phyloP scores from a whole-genome alignment of 1,140 invertebrate genomes.

The Tribolium castaneum region DNA sequence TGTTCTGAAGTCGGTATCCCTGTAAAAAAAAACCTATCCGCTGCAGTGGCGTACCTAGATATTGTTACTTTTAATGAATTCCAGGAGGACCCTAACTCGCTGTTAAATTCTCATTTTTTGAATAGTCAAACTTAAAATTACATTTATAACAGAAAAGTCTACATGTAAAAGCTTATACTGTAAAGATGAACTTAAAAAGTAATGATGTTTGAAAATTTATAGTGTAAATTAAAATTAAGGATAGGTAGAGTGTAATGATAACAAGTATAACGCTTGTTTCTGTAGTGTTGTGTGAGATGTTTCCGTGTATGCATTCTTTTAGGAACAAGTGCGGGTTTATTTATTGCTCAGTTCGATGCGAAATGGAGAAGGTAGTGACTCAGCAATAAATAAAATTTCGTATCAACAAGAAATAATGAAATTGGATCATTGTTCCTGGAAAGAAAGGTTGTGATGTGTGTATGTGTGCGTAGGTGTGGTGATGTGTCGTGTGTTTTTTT shows the following conservation, averaged over 20 bases:
- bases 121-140: constrained; percentile 17
- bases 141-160: constrained; percentile 34
- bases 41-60: constrained; percentile 38
- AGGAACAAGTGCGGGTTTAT: constrained; percentile 1
- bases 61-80: constrained; percentile 9
- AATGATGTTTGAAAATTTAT: constrained; percentile 34
- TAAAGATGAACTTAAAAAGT: constrained; percentile 34
- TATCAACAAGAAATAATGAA: constrained; percentile 11
- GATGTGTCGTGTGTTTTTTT: constrained; percentile 60
- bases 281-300: constrained; percentile 53
- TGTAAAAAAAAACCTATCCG: constrained; percentile 55
- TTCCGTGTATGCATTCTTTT: constrained; percentile 17
- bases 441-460: constrained; percentile 43
- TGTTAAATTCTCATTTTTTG: constrained; percentile 10
- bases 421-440: constrained; percentile 13
- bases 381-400: constrained; percentile 14
- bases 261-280: constrained; percentile 53
- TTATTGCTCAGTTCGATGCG: constrained; percentile 1
- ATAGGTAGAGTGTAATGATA: constrained; percentile 49
- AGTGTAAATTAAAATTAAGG: constrained; percentile 35
- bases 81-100: not conserved
- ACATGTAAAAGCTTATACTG: constrained; percentile 33
- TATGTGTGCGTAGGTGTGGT: constrained; percentile 56
- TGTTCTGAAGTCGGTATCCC: constrained; percentile 52
- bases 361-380: not conserved